Evolutionary conservation across 1,140 invertebrate species (phyloP), one percentile per base, ranked within the genome.

Genomic region (Lepeophtheirus salmonis): DNA sequence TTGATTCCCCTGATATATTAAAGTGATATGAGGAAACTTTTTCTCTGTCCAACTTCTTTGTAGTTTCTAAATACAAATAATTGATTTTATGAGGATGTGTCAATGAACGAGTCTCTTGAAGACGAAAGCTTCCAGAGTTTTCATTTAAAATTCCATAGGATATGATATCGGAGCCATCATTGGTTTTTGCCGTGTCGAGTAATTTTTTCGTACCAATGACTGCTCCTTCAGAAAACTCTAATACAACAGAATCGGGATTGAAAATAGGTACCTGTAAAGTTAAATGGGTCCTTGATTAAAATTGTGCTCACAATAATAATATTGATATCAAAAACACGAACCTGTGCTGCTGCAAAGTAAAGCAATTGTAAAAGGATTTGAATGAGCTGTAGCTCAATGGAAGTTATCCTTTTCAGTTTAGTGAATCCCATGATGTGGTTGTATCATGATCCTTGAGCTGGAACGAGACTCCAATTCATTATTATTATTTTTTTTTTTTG

Each of bases 251-350:
- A 0, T 83, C 77, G 68, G 95, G 89, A 0, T 87, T 89, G 73
- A 94, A 90, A 69, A 83, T 80, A 0, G 88, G 87, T 21, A 81
- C 76, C 72, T 92, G 89, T 71, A 92, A 89, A 70, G 92, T 92
- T 17, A 89, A 77, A n/a, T n/a, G n/a, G n/a, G n/a, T n/a, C n/a
- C 70, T 94, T 88, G 0, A 82, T 70, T 1, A 94, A 83, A 13
- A 81, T 72, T 62, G 92, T 86, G 61, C 86, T 75, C 12, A 94
- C 87, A 71, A 91, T 88, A 58, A 92, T 87, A 0, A 88, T n/a
- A n/a, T n/a, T n/a, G n/a, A n/a, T n/a, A n/a, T n/a, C n/a, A n/a
- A n/a, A n/a, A n/a, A n/a, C n/a, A n/a, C n/a, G n/a, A n/a, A n/a
- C n/a, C n/a, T n/a, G n/a, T n/a, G n/a, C n/a, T n/a, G n/a, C n/a